Base-by-base conservation (phyloP, 2,888 invertebrate genomes). In the Metallyticus violacea region DNA sequence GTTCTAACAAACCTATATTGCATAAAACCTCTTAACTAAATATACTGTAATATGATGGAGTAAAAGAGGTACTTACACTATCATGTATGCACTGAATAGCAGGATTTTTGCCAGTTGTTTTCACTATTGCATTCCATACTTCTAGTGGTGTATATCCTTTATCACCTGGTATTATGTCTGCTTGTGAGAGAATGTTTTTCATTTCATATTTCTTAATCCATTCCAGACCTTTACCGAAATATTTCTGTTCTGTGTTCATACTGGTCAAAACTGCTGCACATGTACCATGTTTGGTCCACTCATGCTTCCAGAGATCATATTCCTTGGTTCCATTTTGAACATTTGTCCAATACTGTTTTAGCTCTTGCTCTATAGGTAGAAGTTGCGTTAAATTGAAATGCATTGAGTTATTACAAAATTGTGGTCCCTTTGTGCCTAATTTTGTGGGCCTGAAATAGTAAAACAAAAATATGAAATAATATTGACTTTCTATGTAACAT, bases 281-380 rank as follows among this genome's bases (percentile, higher is more conserved):
- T 0, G 97, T 96, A 2, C 97, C 97, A 90, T 97, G 97, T 90
- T 97, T 97, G 0, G 92, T 91, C 97, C 97, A 97, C 91, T 97
- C 97, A 90, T 97, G 97, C 87, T 94, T 92, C 97, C 97, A 97
- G 27, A 97, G n/a, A 26, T 9, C 7, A 28, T 40, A 26, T 89
- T 88, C 88, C 25, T 89, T 88, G 87, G 91, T 90, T 91, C 94
- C 93, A 89, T 93, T 93, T 90, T 96, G 95, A 86, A 97, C 92
- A 89, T 96, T 96, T 0, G 94, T 94, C 97, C 97, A 97, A 88
- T 93, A 94, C 79, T 93, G 91, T 87, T 93, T 92, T 87, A 96
- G 90, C 77, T 93, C 91, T 5, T 91, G 89, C 89, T 94, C 92
- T 85, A 97, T 94, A 0, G 94, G 92, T 28, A 92, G 91, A 22